Conservation (phyloP, 2,113 vertebrate species). For the Carassius carassius region DNA sequence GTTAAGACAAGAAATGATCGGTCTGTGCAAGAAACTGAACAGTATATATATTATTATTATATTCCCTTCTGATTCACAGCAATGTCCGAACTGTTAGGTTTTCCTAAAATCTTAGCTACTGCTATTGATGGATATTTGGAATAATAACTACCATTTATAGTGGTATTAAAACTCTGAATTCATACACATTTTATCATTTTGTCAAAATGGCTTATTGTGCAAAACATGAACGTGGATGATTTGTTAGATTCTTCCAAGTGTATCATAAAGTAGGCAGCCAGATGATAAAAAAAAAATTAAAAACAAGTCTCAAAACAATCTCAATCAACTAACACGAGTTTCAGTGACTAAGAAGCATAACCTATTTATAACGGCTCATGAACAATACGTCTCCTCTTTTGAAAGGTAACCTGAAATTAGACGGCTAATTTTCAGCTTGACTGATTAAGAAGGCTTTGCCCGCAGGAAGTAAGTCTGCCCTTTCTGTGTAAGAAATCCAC, state of each 20-base stretch:
- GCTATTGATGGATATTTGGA: not conserved
- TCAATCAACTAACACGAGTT: too few species aligned
- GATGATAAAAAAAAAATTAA: not conserved
- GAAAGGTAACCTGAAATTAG: conserved; percentile 2
- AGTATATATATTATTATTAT: too few species aligned
- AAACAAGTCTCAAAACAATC: not conserved
- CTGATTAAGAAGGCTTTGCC: not conserved
- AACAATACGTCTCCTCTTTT: too few species aligned
- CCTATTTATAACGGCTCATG: too few species aligned
- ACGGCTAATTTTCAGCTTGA: not conserved
- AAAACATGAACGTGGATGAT: not conserved
- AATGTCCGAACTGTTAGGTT: too few species aligned
- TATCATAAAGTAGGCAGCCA: not conserved
- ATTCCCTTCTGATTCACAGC: too few species aligned
- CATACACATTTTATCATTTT: not conserved
- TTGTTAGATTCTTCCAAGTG: not conserved
- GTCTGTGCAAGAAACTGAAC: too few species aligned
- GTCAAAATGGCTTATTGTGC: not conserved
- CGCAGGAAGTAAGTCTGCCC: not conserved
- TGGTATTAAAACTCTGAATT: not conserved
- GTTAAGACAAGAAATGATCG: too few species aligned
- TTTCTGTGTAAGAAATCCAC: not conserved
- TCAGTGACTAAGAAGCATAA: too few species aligned
- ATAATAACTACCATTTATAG: not conserved
- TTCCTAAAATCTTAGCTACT: too few species aligned